Evolutionary conservation across 1,140 invertebrate genomes (phyloP), one percentile per base, ranked within the genome.

Genomic region (Matsumurasca onukii): DNA sequence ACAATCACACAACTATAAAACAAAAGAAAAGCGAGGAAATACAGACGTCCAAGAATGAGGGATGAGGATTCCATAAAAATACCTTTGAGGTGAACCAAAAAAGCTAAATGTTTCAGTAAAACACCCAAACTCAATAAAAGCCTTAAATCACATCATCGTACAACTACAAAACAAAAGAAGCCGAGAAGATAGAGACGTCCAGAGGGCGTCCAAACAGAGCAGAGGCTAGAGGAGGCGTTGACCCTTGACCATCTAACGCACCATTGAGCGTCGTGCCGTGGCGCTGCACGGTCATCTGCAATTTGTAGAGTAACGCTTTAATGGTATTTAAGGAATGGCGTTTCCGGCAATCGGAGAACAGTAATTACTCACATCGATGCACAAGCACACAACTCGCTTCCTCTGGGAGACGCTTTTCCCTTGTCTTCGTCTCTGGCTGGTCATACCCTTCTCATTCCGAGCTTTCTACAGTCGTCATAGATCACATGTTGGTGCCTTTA

Each of bases 321-420:
- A 59, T 59, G 55, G 55, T 59, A 59, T 59, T 59, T 59, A 59
- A 59, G 55, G 55, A 59, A 59, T 59, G 55, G 55, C 55, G 55
- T 59, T 59, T 59, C 55, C 55, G 2, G 55, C 55, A 24, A 59
- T 59, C 55, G 3, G 34, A 39, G 17, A 22, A 12, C 22, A 1
- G 55, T 59, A 59, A 59, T 59, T 59, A 59, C 55, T 59, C 55
- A 59, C 55, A 59, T 59, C 55, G 55, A 59, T 59, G 55, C 55
- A 59, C 55, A 59, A 59, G 55, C 55, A 59, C 55, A 59, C 55
- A 59, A 59, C 55, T 59, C 55, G 13, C 55, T 59, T 59, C 55
- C 55, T 51, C 49, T 24, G 55, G 15, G 9, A 5, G 13, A 5
- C 12, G 5, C 39, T 45, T n/a, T 20, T 24, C 12, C 20, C 49